Conservation (phyloP, 2,888 invertebrate genomes). For the Thereva unica region DNA sequence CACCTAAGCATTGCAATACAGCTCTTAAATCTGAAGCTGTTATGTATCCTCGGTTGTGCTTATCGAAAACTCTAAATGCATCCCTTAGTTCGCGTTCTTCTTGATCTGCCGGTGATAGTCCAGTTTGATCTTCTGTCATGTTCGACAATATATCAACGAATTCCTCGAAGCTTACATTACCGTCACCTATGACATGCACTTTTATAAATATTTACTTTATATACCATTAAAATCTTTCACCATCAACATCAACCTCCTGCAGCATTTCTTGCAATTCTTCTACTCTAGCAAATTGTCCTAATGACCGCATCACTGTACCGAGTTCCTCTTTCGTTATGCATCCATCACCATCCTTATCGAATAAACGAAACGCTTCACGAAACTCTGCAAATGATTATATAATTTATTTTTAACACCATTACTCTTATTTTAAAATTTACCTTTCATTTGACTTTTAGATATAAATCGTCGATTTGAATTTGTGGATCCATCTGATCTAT, state of each 20-base stretch:
- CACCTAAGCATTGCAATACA: conserved; percentile 85
- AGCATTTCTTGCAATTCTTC: conserved; percentile 87
- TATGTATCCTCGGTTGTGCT: conserved; percentile 88
- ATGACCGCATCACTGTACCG: conserved; percentile 81
- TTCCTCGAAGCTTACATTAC: conserved; percentile 86
- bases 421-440: conserved; percentile 54
- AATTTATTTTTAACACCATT: conserved; percentile 15
- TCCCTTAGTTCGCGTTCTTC: conserved; percentile 82
- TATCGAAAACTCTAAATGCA: conserved; percentile 88
- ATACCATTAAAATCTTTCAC: conserved; percentile 56
- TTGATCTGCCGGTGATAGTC: conserved; percentile 69
- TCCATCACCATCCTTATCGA: conserved; percentile 87
- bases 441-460: conserved; percentile 80
- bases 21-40: conserved; percentile 86
- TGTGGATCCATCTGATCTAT: conserved; percentile 37
- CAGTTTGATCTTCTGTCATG: conserved; percentile 67
- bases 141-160: conserved; percentile 83
- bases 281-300: conserved; percentile 84
- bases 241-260: conserved; percentile 79
- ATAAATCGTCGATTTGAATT: conserved; percentile 51
- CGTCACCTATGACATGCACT: conserved; percentile 67
- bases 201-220: conserved; percentile 17
- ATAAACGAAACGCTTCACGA: conserved; percentile 82
- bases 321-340: conserved; percentile 86
- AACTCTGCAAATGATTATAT: conserved; percentile 64